These are phyloP conservation scores for Oscheius sp. DNA, from an alignment of 1,140 invertebrate species.

Conservation along the genomic window DNA sequence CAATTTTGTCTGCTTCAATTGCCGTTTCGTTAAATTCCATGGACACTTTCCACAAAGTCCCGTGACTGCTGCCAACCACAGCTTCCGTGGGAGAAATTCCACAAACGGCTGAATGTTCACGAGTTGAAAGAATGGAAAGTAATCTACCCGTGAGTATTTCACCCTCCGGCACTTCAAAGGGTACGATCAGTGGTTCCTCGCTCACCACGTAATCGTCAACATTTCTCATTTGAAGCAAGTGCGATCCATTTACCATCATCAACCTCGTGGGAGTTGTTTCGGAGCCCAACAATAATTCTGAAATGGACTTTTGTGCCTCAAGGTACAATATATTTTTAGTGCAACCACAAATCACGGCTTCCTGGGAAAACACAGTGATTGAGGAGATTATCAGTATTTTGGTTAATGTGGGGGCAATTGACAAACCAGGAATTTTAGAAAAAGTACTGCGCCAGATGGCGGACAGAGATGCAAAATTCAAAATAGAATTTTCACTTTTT, in stretches of 20 bases:
- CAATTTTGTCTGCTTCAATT: constrained; percentile 13
- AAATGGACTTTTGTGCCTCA: no score
- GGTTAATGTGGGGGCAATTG: no score
- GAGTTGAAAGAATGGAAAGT: background rate
- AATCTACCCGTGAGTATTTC: constrained; percentile 4
- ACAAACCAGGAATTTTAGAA: no score
- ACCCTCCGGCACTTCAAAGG: background rate
- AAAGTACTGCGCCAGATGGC: no score
- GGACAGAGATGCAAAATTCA: no score
- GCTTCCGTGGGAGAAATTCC: background rate
- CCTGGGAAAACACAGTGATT: no score
- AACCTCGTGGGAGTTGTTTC: background rate
- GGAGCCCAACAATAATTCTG: background rate
- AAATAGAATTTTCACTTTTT: no score
- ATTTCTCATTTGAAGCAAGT: background rate
- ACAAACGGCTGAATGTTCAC: background rate
- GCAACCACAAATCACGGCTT: no score
- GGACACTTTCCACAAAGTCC: constrained; percentile 14
- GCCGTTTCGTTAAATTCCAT: constrained; percentile 18
- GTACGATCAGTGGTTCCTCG: background rate
- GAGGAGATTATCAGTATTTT: no score
- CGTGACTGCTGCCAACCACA: background rate
- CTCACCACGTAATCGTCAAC: constrained; percentile 12
- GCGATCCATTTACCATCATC: background rate
- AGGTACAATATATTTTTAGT: no score